Conservation (phyloP, 2,113 vertebrate species). For the Gymnorhina tibicen region DNA sequence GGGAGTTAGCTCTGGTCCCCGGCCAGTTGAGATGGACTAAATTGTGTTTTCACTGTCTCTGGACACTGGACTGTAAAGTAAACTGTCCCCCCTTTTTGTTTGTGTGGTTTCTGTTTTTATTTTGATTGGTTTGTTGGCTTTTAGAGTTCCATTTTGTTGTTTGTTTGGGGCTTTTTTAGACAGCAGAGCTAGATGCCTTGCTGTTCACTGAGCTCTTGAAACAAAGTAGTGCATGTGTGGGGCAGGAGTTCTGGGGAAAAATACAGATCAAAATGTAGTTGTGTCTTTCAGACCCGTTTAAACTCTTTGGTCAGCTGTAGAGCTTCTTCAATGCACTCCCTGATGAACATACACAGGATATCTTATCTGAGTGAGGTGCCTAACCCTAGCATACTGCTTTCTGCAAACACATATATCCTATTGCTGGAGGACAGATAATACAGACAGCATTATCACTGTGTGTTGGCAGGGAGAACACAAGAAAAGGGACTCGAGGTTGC, state of each 20-base stretch:
- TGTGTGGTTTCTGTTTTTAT: accelerated
- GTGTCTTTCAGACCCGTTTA: background rate
- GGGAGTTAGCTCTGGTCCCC: background rate
- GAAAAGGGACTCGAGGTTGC: background rate
- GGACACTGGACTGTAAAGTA: background rate
- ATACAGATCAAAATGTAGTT: accelerated
- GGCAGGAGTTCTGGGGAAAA: background rate
- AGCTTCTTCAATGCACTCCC: background rate
- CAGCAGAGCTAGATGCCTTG: background rate
- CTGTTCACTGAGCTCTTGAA: background rate
- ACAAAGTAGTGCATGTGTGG: background rate
- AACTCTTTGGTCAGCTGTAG: background rate
- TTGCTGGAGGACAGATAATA: background rate
- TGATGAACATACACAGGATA: background rate
- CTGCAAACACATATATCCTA: background rate
- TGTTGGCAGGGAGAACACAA: background rate
- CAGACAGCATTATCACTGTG: background rate
- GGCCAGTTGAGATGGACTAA: background rate
- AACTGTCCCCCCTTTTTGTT: background rate
- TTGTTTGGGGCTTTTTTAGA: background rate
- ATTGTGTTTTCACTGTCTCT: background rate
- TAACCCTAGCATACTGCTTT: background rate
- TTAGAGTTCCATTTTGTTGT: background rate
- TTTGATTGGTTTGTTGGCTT: background rate
- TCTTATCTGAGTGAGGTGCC: background rate